Evolutionary conservation across 2,888 invertebrate species (phyloP).

Genomic region (Atethmia centrago): DNA sequence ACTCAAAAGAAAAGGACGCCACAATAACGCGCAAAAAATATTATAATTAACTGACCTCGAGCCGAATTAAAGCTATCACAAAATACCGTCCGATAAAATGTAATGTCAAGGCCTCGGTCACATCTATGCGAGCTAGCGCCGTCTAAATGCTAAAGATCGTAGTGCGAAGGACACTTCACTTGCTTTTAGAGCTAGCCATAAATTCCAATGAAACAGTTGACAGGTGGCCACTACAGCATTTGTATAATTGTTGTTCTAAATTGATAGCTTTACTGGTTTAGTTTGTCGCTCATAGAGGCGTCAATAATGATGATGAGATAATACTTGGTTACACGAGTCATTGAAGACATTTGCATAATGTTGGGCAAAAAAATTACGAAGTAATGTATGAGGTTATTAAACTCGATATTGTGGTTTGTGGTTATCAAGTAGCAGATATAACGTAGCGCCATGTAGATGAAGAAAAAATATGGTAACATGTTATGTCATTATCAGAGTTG

Average conservation of each 20-base stretch:
- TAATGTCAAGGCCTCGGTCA: conserved; percentile 59
- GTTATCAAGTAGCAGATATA: conserved; percentile 2
- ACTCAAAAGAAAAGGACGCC: conserved; percentile 7
- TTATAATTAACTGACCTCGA: conserved; percentile 34
- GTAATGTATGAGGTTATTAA: conserved; percentile 31
- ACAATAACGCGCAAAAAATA: conserved; percentile 5
- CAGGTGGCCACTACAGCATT: conserved; percentile 53
- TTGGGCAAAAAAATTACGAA: conserved; percentile 30
- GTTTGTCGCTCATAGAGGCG: conserved; percentile 47
- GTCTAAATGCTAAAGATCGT: conserved; percentile 55
- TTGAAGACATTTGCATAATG: conserved; percentile 46
- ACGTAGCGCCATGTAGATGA: neutral
- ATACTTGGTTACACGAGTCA: conserved; percentile 46
- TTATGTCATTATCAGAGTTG: neutral
- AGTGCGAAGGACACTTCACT: conserved; percentile 74
- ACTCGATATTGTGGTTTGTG: conserved; percentile 17
- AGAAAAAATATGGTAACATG: neutral
- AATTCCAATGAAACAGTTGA: conserved; percentile 74
- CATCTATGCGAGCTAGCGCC: conserved; percentile 21
- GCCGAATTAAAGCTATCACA: conserved; percentile 38
- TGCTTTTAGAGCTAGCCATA: conserved; percentile 71
- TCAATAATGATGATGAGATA: conserved; percentile 56
- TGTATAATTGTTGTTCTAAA: conserved; percentile 51
- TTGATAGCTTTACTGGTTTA: conserved; percentile 56
- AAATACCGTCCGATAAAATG: conserved; percentile 30